Evolutionary conservation across 2,888 invertebrate genomes (phyloP).

Genomic region (Allophyes oxyacanthae): DNA sequence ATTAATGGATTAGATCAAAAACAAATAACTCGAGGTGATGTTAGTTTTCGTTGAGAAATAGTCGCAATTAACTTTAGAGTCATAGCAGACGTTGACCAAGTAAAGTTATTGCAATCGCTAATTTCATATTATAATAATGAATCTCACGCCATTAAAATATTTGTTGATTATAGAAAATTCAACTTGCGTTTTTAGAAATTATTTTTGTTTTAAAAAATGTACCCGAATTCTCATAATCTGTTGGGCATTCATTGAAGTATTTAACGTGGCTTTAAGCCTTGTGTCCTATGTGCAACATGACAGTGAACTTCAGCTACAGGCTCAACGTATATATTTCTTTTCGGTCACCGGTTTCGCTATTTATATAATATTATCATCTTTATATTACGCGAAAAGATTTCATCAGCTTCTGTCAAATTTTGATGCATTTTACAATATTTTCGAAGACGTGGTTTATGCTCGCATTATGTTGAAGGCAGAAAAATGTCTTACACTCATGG

Average conservation of each 20-base stretch:
- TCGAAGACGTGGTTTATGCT: constrained; percentile 24
- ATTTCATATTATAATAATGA: constrained; percentile 20
- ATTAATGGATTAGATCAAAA: constrained; percentile 32
- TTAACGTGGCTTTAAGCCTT: neutral
- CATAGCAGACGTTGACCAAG: neutral
- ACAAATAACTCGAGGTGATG: constrained; percentile 3
- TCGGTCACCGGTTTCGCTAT: constrained; percentile 35
- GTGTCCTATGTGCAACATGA: neutral
- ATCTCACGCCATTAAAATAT: constrained; percentile 45
- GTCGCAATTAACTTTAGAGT: neutral
- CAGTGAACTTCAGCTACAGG: neutral
- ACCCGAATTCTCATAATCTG: constrained; percentile 21
- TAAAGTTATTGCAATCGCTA: neutral
- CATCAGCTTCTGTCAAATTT: constrained; percentile 34
- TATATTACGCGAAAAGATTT: constrained; percentile 36
- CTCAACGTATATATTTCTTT: constrained; percentile 18
- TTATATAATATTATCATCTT: constrained; percentile 25
- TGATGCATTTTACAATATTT: constrained; percentile 19
- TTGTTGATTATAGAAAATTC: constrained; percentile 52
- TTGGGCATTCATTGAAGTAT: constrained; percentile 23
- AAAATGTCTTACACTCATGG: constrained; percentile 14
- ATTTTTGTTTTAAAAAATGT: constrained; percentile 26
- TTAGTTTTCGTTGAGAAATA: neutral
- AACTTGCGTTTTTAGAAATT: constrained; percentile 56
- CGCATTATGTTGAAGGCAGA: constrained; percentile 28